Evolutionary conservation across 2,113 vertebrate species (phyloP).

Genomic region (Tor tambroides): DNA sequence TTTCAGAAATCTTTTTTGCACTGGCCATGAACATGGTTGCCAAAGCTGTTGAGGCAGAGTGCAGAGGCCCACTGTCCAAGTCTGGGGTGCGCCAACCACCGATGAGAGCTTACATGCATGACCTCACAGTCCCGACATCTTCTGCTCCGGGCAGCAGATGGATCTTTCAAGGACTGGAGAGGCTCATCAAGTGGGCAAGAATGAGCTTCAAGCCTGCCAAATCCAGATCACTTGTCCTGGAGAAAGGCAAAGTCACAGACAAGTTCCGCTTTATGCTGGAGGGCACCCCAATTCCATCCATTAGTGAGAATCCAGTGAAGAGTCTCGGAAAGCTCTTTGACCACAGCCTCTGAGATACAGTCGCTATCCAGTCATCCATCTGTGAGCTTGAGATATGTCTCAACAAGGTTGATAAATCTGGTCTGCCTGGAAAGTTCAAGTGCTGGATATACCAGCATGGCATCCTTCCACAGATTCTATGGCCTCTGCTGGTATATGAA

Average conservation of each 20-base stretch:
- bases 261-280: neutral
- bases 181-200: constrained; percentile 7
- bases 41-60: neutral
- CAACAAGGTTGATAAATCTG: neutral
- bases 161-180: neutral
- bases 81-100: neutral
- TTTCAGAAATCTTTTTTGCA: neutral
- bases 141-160: constrained; percentile 15
- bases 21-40: neutral
- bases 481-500: neutral
- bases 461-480: neutral
- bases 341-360: neutral
- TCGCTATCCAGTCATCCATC: neutral
- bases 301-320: neutral
- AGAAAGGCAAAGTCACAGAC: neutral
- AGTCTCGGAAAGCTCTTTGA: neutral
- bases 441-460: neutral
- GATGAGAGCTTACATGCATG: neutral
- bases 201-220: constrained; percentile 17
- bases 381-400: neutral
- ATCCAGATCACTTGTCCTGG: constrained; percentile 6
- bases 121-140: constrained; percentile 16
- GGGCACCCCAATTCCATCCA: neutral
- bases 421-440: no score
- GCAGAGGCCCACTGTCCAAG: neutral